phyloP scores from a whole-genome alignment of 2,113 vertebrate genomes.

The Myotis davidii region DNA sequence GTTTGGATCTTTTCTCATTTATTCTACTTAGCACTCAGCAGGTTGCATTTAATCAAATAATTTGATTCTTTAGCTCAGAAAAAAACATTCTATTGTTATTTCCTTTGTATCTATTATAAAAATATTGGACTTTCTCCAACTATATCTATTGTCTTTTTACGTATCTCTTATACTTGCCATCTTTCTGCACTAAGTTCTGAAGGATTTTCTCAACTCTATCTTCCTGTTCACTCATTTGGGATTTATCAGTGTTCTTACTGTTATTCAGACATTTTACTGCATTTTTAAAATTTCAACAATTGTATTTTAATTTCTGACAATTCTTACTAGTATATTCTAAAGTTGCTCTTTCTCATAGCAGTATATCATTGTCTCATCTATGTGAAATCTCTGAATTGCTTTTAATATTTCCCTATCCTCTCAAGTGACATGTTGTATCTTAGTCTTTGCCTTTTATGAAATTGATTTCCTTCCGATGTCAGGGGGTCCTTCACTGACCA shows the following conservation, averaged over 20 bases:
- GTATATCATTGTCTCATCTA: neutral
- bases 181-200: slow-evolving; percentile 14
- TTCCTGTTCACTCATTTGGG: slow-evolving; percentile 14
- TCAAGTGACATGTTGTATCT: neutral
- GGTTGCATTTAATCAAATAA: neutral
- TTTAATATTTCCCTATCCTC: neutral
- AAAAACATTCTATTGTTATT: slow-evolving; percentile 36
- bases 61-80: slow-evolving; percentile 3
- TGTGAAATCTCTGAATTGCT: neutral
- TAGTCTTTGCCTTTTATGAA: neutral
- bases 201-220: slow-evolving; percentile 36
- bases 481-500: neutral
- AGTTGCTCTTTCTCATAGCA: neutral
- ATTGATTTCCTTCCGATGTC: neutral
- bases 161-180: neutral
- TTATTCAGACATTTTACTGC: slow-evolving; percentile 24
- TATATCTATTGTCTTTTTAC: neutral
- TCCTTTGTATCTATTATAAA: neutral
- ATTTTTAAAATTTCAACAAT: slow-evolving; percentile 9
- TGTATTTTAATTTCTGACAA: slow-evolving; percentile 54
- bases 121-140: slow-evolving; percentile 20
- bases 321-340: neutral
- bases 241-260: slow-evolving; percentile 11
- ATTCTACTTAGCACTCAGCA: neutral
- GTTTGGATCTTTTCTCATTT: slow-evolving; percentile 18